Evolutionary conservation across 2,888 invertebrate species (phyloP), one percentile per base, ranked within the genome.

Genomic region (Desoria tigrina): DNA sequence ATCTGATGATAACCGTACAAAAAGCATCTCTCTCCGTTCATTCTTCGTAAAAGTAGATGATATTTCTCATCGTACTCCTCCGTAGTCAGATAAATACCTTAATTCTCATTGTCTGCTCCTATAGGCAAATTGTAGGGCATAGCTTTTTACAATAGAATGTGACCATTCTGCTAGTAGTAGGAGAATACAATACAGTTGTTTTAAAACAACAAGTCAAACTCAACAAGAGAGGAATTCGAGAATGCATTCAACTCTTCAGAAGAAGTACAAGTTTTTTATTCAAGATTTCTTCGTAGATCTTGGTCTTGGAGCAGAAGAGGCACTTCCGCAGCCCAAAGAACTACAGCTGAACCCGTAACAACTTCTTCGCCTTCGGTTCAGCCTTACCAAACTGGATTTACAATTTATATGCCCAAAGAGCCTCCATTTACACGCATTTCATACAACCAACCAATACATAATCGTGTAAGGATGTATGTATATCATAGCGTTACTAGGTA

Each of bases 121-220:
- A n/a, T n/a, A n/a, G n/a, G n/a, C n/a, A n/a, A n/a, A n/a, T n/a
- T n/a, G n/a, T n/a, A n/a, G n/a, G n/a, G n/a, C n/a, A n/a, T n/a
- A n/a, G n/a, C n/a, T n/a, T n/a, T n/a, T n/a, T n/a, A n/a, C n/a
- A n/a, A n/a, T n/a, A n/a, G n/a, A n/a, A n/a, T n/a, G n/a, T n/a
- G n/a, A n/a, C n/a, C n/a, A n/a, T n/a, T n/a, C n/a, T n/a, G n/a
- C n/a, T n/a, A n/a, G n/a, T n/a, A n/a, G n/a, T n/a, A n/a, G n/a
- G n/a, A n/a, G n/a, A n/a, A n/a, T n/a, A 18, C 21, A 21, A 45
- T 6, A 45, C 4, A 45, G 6, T 45, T 45, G 45, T 45, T 45
- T 6, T 45, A 45, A 16, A 45, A 45, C 45, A 45, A 45, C 45
- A 45, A 45, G 45, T 45, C 45, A 45, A 45, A 21, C 16, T 18